Base-by-base conservation (phyloP, 2,113 vertebrate species). In the Phyllopteryx taeniolatus region DNA sequence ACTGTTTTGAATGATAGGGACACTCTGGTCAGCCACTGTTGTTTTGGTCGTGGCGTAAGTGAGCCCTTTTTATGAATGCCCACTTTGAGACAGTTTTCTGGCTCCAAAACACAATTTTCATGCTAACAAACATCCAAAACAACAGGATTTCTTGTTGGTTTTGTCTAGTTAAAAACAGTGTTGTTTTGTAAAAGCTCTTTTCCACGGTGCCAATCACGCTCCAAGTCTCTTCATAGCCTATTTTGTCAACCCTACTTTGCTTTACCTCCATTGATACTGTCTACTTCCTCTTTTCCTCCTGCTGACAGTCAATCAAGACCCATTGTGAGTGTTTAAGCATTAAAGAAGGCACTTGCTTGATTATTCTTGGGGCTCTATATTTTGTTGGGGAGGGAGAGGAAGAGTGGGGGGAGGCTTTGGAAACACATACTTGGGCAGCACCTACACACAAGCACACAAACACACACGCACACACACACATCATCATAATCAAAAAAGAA, bases 251-350 rank as follows among this genome's bases (percentile, higher is more conserved):
- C 69, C 72, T 75, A 57, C 56, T 81, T 79, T 77, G 70, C 63
- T 73, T 80, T 79, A 51, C 64, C 74, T 86, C 73, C 59, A 63
- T 84, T 78, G 75, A 70, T 81, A 72, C 82, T 57, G 81, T 80
- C 83, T 86, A 56, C 67, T 71, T 76, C 73, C 67, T 27, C 75
- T 66, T 64, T 54, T 31, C 79, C 79, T 70, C 83, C 86, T 56
- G 78, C 83, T 68, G 87, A 56, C 88, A 85, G 82, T 68, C 87
- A 90, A 90, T 91, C 87, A 88, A 85, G 78, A 74, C 86, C 90
- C 83, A 83, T 87, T 90, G 90, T 74, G 88, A 88, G 72, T 85
- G 83, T 90, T 90, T 91, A 89, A 88, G 82, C 74, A 79, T n/a
- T 17, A 63, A 68, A 74, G 75, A 67, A 81, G 82, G 78, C 56